These are phyloP conservation scores for Apogon hyalosoma DNA, from an alignment of 2,797 vertebrate species.

Conservation along the genomic window DNA sequence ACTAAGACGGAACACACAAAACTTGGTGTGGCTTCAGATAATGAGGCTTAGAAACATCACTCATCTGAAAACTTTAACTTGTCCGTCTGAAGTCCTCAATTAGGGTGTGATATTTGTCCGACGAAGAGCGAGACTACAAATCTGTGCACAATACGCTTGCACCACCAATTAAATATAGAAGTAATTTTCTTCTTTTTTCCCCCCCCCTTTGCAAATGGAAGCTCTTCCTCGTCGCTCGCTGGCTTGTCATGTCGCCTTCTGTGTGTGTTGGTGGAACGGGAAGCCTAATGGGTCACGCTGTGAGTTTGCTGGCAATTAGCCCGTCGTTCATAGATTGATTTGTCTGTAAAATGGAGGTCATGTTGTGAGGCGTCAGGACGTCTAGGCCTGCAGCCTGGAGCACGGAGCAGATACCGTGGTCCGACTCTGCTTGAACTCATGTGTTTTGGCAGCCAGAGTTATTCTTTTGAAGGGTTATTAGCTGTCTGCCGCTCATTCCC, in stretches of 20 bases:
- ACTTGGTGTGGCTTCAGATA: conserved; percentile 34
- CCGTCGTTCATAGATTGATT: conserved; percentile 70
- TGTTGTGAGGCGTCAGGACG: conserved; percentile 59
- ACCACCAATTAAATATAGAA: conserved; percentile 42
- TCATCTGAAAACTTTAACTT: conserved; percentile 30
- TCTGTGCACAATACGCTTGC: not conserved
- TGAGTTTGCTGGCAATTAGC: conserved; percentile 75
- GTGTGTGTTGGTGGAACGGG: conserved; percentile 35
- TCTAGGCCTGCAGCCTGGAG: conserved; percentile 45
- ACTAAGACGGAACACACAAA: conserved; percentile 17
- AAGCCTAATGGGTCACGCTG: conserved; percentile 70
- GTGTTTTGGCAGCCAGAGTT: conserved; percentile 57
- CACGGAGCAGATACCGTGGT: conserved; percentile 41
- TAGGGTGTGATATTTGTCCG: conserved; percentile 17
- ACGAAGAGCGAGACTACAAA: conserved; percentile 17
- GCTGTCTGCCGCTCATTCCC: conserved; percentile 60
- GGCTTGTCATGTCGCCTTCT: conserved; percentile 46
- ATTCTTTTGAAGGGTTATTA: conserved; percentile 77
- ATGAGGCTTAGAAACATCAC: conserved; percentile 42
- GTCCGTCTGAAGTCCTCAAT: conserved; percentile 32
- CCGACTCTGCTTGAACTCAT: conserved; percentile 55
- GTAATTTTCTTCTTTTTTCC: conserved; percentile 21
- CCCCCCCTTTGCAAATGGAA: conserved; percentile 12
- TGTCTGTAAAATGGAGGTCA: conserved; percentile 73
- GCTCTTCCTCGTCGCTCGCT: conserved; percentile 28